Conservation (phyloP, 2,888 invertebrate species). For the Athalia cordata region DNA sequence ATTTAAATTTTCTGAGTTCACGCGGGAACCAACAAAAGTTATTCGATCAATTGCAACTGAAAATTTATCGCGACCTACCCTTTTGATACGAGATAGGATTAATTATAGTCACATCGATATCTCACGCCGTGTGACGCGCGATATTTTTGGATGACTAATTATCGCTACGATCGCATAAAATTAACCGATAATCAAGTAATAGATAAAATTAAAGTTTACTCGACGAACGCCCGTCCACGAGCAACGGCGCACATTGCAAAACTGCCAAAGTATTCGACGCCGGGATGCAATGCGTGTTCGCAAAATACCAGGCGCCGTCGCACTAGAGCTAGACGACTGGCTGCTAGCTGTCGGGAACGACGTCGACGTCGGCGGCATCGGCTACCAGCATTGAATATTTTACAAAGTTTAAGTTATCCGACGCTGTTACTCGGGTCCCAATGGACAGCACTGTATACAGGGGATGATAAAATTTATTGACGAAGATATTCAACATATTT, state of each 20-base stretch:
- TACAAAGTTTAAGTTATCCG: neutral
- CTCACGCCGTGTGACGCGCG: too few species aligned
- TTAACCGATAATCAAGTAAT: neutral
- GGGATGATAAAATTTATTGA: too few species aligned
- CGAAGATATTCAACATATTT: too few species aligned
- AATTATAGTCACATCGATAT: too few species aligned
- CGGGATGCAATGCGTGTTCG: conserved; percentile 48
- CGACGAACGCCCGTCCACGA: conserved; percentile 49
- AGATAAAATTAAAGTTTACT: neutral
- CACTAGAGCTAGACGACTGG: conserved; percentile 53
- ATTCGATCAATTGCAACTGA: too few species aligned
- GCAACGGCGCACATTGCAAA: conserved; percentile 56
- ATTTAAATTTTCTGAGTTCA: too few species aligned
- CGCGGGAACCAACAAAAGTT: too few species aligned
- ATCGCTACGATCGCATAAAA: neutral
- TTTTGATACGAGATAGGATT: too few species aligned
- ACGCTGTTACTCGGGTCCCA: neutral
- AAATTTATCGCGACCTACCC: too few species aligned
- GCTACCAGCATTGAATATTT: conserved; percentile 17
- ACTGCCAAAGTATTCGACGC: conserved; percentile 60
- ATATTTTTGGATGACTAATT: neutral
- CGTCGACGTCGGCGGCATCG: neutral
- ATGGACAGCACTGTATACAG: neutral
- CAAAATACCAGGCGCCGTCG: conserved; percentile 60
- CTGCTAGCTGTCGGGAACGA: neutral